Evolutionary conservation across 2,888 invertebrate species (phyloP), one percentile per base, ranked within the genome.

Genomic region (Entomobrya multifasciata): DNA sequence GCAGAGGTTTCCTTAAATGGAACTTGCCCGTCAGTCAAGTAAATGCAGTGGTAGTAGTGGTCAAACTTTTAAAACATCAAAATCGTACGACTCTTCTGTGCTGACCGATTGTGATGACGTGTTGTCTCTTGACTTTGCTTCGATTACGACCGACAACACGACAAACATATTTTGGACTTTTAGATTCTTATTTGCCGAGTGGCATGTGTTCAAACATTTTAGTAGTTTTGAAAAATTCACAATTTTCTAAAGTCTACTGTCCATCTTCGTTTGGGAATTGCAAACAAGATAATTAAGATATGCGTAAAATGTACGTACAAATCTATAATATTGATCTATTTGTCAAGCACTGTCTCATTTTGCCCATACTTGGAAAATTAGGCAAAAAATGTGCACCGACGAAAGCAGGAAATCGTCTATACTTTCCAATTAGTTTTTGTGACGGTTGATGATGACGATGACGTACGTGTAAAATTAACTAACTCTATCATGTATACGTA

Each of bases 281-380:
- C 1, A 55, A 65, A 65, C 65, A 65, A 41, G 65, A 15, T 65
- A 41, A 65, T 65, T 65, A 65, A 65, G 65, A 65, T 36, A 65
- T 0, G 4, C 60, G 25, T 20, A 17, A 25, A n/a, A n/a, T n/a
- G n/a, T 8, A 17, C 41, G 17, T 36, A 17, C 36, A 36, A 36
- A 36, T 36, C 4, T n/a, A 36, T 8, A 36, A 13, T n/a, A 65
- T 57, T 13, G 22, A 57, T 22, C 22, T 5, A 57, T 10, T 13
- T 11, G 10, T 41, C 0, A 65, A 65, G n/a, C 20, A 22, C 6
- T 55, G 76, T 78, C 79, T 65, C 65, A 79, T 79, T 79, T 79
- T 79, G 65, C 20, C 79, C 79, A 79, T 55, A 79, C 44, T 47
- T 65, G 49, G 65, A 60, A 52, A n/a, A n/a, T n/a, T 49, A 74